These are phyloP conservation scores for Stenoptilia bipunctidactyla DNA, from an alignment of 2,888 invertebrate genomes.

Conservation along the genomic window DNA sequence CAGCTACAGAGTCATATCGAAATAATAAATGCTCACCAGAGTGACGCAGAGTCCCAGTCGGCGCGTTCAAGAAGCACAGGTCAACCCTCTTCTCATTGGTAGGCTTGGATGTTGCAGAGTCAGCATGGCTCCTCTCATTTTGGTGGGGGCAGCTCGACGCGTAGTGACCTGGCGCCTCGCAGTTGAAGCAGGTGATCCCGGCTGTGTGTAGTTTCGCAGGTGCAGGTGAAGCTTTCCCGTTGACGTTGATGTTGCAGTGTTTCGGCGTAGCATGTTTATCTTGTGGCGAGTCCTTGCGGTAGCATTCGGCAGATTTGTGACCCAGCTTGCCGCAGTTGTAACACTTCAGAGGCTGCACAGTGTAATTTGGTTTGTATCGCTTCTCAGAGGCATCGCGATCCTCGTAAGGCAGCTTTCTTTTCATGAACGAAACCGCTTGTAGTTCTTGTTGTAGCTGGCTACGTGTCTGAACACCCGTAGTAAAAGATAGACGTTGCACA, in stretches of 20 bases:
- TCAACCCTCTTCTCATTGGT: too few species aligned
- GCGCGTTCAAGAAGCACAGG: too few species aligned
- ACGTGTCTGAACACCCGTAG: background rate
- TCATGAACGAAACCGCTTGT: background rate
- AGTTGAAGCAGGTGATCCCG: conserved; percentile 4
- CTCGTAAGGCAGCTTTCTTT: background rate
- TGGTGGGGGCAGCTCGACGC: conserved; percentile 3
- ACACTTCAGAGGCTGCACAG: background rate
- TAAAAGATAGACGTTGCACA: background rate
- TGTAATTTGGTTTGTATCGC: background rate
- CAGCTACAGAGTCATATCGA: too few species aligned
- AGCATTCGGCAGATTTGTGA: conserved; percentile 1
- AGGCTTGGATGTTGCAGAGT: background rate
- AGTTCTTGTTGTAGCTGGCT: background rate
- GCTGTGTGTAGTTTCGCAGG: background rate
- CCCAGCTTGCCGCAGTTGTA: conserved; percentile 1
- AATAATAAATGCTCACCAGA: too few species aligned
- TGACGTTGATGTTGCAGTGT: background rate
- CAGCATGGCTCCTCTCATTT: background rate
- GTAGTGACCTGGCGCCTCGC: conserved; percentile 4
- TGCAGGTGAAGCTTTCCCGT: background rate
- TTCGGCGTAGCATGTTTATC: background rate
- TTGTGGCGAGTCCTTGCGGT: background rate
- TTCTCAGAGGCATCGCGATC: background rate
- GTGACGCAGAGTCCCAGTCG: too few species aligned